phyloP scores from a whole-genome alignment of 1,140 invertebrate genomes.

The Brachionus angularis region DNA sequence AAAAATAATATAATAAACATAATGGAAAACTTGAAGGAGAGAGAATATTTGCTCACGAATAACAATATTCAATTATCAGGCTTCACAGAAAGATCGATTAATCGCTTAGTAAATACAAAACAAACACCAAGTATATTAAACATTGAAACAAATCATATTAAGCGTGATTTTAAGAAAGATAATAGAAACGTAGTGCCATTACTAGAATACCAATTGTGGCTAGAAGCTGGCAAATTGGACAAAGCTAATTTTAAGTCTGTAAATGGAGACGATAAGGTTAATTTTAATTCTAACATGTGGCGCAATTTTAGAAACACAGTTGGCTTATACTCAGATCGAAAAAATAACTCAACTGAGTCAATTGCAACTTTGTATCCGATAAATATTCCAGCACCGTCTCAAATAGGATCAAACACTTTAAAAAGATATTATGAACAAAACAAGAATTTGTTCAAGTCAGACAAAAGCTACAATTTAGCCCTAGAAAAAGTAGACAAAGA shows the following conservation, averaged over 20 bases:
- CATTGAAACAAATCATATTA: slow-evolving; percentile 54
- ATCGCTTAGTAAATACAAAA: slow-evolving; percentile 48
- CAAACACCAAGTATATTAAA: slow-evolving; percentile 50
- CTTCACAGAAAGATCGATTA: slow-evolving; percentile 51
- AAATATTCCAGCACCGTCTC: slow-evolving; percentile 54
- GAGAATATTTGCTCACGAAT: neutral
- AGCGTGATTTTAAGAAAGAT: slow-evolving; percentile 48
- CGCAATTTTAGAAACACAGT: slow-evolving; percentile 53
- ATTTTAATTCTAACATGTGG: slow-evolving; percentile 57
- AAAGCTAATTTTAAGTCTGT: slow-evolving; percentile 49
- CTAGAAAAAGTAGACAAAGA: slow-evolving; percentile 51
- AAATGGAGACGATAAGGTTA: slow-evolving; percentile 47
- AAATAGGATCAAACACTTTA: slow-evolving; percentile 50
- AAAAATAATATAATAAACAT: neutral
- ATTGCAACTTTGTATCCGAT: slow-evolving; percentile 55
- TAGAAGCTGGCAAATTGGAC: slow-evolving; percentile 54
- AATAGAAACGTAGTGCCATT: slow-evolving; percentile 49
- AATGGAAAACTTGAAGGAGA: slow-evolving; percentile 8
- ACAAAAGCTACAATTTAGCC: slow-evolving; percentile 44
- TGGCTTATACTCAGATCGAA: slow-evolving; percentile 50
- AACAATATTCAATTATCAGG: slow-evolving; percentile 47
- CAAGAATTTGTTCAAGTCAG: slow-evolving; percentile 46
- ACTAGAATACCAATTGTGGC: slow-evolving; percentile 53
- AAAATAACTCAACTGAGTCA: slow-evolving; percentile 52
- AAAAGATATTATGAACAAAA: slow-evolving; percentile 51